Percentiles rank a stretch among this genome's conserved stretches.
Evolutionary conservation across 2,113 vertebrate genomes (phyloP).

Genomic region (Sinocyclocheilus grahami): DNA sequence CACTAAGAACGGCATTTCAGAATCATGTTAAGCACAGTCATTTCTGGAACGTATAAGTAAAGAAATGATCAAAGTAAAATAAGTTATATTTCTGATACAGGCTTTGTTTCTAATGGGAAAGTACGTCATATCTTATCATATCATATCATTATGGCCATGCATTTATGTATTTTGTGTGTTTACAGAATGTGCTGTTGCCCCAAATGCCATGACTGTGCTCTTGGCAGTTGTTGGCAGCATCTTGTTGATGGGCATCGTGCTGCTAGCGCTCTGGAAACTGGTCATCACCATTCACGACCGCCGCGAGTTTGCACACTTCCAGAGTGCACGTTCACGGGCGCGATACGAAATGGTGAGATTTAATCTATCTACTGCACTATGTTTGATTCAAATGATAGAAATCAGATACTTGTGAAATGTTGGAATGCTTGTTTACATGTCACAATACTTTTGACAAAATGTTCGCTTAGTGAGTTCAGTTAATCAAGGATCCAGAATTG

Average conservation of each 20-base stretch:
- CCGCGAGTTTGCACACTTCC: slow-evolving; percentile 89
- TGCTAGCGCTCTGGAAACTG: slow-evolving; percentile 90
- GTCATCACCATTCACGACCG: slow-evolving; percentile 93
- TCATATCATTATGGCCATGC: not conserved
- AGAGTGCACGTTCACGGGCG: slow-evolving; percentile 89
- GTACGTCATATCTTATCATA: too few relatives aligned
- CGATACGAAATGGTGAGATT: slow-evolving; percentile 92
- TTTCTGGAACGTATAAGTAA: not conserved
- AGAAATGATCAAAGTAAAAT: not conserved
- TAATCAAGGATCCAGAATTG: too few relatives aligned
- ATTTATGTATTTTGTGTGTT: not conserved
- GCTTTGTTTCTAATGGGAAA: not conserved
- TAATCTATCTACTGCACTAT: not conserved
- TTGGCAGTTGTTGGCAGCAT: slow-evolving; percentile 89
- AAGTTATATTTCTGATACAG: not conserved
- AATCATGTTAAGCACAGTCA: not conserved
- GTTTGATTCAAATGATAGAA: not conserved
- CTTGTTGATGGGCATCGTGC: slow-evolving; percentile 84
- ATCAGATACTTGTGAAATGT: not conserved
- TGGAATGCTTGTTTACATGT: not conserved
- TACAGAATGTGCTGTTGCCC: slow-evolving; percentile 84
- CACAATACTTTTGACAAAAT: not conserved
- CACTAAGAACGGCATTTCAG: not conserved
- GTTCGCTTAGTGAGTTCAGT: too few relatives aligned
- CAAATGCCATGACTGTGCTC: slow-evolving; percentile 83